These are phyloP conservation scores for Lepidonotus clava DNA, from an alignment of 2,888 invertebrate species.

Conservation along the genomic window DNA sequence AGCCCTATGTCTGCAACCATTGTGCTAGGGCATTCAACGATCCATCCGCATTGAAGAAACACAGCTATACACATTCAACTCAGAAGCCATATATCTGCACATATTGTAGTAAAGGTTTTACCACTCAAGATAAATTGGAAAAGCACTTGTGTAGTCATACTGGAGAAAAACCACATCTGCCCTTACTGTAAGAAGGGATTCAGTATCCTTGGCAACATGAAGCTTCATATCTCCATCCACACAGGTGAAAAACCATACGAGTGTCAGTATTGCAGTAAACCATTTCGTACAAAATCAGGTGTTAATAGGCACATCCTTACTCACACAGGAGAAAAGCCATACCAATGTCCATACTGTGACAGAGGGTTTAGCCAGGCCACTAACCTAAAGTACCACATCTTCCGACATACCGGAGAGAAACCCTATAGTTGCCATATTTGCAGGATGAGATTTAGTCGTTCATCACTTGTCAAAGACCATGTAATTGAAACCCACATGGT, in stretches of 20 bases:
- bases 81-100: not conserved
- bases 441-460: not conserved
- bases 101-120: not conserved
- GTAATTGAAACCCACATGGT: too few species aligned
- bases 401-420: not conserved
- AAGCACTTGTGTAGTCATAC: not conserved
- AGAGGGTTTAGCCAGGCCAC: not conserved
- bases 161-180: not conserved
- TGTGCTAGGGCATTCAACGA: too few species aligned
- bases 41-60: too few species aligned
- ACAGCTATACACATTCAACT: too few species aligned
- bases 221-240: not conserved
- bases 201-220: not conserved
- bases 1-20: too few species aligned
- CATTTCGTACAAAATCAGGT: not conserved
- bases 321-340: slow-evolving; percentile 18
- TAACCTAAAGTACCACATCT: not conserved
- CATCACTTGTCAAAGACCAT: too few species aligned
- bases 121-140: not conserved
- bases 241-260: slow-evolving; percentile 5
- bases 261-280: not conserved
- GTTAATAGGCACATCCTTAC: not conserved
- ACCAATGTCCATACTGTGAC: not conserved
- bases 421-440: not conserved
- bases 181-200: not conserved